Base-by-base conservation (phyloP, 1,140 invertebrate species). In the Ooceraea biroi region DNA sequence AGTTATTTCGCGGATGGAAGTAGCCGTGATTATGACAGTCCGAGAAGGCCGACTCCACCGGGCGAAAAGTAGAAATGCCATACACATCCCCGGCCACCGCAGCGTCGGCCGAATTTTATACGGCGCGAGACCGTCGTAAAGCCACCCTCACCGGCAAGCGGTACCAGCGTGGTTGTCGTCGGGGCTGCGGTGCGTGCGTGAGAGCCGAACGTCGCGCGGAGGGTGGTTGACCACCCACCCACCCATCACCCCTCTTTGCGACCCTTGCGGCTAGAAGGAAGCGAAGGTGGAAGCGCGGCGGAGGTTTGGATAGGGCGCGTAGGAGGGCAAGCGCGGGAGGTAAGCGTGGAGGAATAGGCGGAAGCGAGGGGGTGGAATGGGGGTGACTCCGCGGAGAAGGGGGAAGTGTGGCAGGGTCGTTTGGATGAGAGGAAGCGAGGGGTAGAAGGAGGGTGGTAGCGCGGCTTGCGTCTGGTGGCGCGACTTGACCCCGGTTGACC, bases 401-500 rank as follows among this genome's bases (percentile, higher is more conserved):
- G 63, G 60, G n/a, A 48, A 69, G 66, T 50, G 85, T 86, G 77
- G 88, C 77, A 88, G 89, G 86, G 88, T 88, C 88, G 88, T 89
- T 80, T 85, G 87, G 86, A 88, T 88, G 82, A 86, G 84, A 84
- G 78, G 74, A 84, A 50, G 69, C 30, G 85, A 73, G 77, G 78
- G 50, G 80, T 27, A 7, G 73, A 48, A 82, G 78, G 85, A 71
- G 86, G 86, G 88, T 74, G 84, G 85, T 87, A 74, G 89, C 83
- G 89, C 86, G 88, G 89, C 85, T 88, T 91, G 91, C 91, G 93
- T 94, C 93, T 94, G 93, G 92, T 93, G 90, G 93, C 92, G 90
- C 93, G 92, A 94, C 93, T 94, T 94, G 93, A 94, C 93, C 93
- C 91, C 93, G 90, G 91, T 93, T 93, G 93, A 94, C 92, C 92